These are phyloP conservation scores for Peribatodes rhomboidaria DNA, from an alignment of 2,888 invertebrate species.

Conservation along the genomic window DNA sequence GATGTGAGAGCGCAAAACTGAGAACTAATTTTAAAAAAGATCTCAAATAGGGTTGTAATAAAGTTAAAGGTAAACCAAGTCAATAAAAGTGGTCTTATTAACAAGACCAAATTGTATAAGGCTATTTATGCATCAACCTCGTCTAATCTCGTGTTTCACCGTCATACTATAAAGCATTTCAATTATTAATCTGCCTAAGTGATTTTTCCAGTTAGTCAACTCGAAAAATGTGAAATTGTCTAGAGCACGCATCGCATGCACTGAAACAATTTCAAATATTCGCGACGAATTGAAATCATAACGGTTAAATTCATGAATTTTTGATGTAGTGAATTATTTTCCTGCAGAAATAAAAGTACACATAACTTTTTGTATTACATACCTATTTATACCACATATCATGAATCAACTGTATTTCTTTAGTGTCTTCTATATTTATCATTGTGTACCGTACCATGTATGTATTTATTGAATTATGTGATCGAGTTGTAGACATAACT, in stretches of 20 bases:
- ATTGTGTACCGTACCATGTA: too few relatives aligned
- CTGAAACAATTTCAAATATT: slow-evolving; percentile 20
- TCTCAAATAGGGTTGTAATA: too few relatives aligned
- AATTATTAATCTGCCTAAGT: slow-evolving; percentile 30
- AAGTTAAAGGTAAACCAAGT: too few relatives aligned
- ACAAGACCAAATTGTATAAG: neutral
- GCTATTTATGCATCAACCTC: neutral
- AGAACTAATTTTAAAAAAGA: too few relatives aligned
- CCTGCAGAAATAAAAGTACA: neutral
- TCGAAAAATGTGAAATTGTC: slow-evolving; percentile 25
- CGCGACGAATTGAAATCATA: slow-evolving; percentile 4
- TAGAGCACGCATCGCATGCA: slow-evolving; percentile 32
- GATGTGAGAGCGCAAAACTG: too few relatives aligned
- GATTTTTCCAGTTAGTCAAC: slow-evolving; percentile 26
- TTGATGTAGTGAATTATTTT: slow-evolving; percentile 8
- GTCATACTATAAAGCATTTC: slow-evolving; percentile 8
- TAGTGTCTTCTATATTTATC: too few relatives aligned
- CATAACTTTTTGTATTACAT: neutral
- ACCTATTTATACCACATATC: neutral
- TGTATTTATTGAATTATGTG: too few relatives aligned
- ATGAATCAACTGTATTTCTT: too few relatives aligned
- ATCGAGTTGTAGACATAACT: too few relatives aligned
- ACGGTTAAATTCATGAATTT: slow-evolving; percentile 3
- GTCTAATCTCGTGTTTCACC: slow-evolving; percentile 5
- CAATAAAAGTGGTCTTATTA: too few relatives aligned